Base-by-base conservation (phyloP, 2,797 vertebrate genomes). In the Gymnothorax reevesii region DNA sequence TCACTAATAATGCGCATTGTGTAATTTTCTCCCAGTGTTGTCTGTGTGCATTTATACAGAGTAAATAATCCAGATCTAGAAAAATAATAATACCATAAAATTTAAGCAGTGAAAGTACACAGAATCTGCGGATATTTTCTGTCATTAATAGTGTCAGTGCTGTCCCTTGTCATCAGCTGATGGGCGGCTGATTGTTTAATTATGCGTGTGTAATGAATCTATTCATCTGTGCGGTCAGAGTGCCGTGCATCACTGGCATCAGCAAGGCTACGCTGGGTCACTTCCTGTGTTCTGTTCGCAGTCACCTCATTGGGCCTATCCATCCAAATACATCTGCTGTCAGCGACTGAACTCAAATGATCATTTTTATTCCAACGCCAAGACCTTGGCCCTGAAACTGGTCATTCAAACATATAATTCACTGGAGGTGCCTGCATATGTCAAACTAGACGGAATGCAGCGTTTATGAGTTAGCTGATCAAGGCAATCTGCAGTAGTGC, bases 151-250 rank as follows among this genome's bases (percentile, higher is more conserved):
- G 1, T n/a, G 77, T n/a, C 77, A 55, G 17, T 55, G 15, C 42
- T 77, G 52, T 55, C 77, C 77, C 77, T 54, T 54, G 77, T 55
- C 77, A 80, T 52, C 77, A 80, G 15, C 52, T 49, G 55, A 80
- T 55, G 73, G 73, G 52, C 4, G 73, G 33, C 33, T 52, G 42
- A 77, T 77, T 52, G 77, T 52, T 80, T 80, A 80, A 80, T 80
- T 80, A 80, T 54, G 77, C 33, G 71, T 87, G 89, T 90, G 90
- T 94, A 92, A 94, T 94, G 93, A 92, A 94, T 90, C 91, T 80
- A 79, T 54, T 49, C 49, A 3, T 80, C 77, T 54, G 49, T 7
- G 54, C 42, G 17, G 77, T 55, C 7, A 9, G 55, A 22, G n/a
- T 49, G 75, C 6, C 49, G 7, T 22, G 12, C 17, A 8, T 3